These are phyloP conservation scores for Leptogaster cylindrica DNA, from an alignment of 2,888 invertebrate species.

Conservation along the genomic window DNA sequence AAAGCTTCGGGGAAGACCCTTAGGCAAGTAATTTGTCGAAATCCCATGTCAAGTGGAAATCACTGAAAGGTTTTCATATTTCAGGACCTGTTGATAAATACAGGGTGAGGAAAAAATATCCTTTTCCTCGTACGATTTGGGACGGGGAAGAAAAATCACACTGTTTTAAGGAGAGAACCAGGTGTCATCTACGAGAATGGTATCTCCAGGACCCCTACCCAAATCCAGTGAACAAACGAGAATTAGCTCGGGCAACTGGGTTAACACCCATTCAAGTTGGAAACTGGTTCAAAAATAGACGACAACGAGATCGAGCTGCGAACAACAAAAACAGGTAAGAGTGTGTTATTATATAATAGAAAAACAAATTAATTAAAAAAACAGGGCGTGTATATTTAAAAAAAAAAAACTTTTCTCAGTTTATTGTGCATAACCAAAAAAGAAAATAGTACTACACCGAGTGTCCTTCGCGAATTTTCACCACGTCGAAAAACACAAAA, in stretches of 20 bases:
- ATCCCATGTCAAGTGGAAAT: background rate
- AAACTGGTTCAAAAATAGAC: slow-evolving; percentile 91
- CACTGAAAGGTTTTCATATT: slow-evolving; percentile 1
- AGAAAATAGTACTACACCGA: too few relatives aligned
- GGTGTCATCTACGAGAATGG: slow-evolving; percentile 95
- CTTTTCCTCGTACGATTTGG: slow-evolving; percentile 90
- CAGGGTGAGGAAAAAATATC: slow-evolving; percentile 91
- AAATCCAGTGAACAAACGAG: slow-evolving; percentile 91
- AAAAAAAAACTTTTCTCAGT: too few relatives aligned
- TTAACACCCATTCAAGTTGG: slow-evolving; percentile 92
- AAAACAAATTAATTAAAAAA: too few relatives aligned
- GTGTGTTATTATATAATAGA: too few relatives aligned
- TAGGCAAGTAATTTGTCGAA: slow-evolving; percentile 63
- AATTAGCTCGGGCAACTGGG: slow-evolving; percentile 88
- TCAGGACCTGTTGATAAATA: slow-evolving; percentile 89
- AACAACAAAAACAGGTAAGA: slow-evolving; percentile 95
- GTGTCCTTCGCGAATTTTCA: too few relatives aligned
- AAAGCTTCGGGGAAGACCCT: slow-evolving; percentile 84
- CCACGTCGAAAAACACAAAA: too few relatives aligned
- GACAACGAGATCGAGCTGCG: slow-evolving; percentile 87
- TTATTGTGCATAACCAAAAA: too few relatives aligned
- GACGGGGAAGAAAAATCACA: slow-evolving; percentile 96
- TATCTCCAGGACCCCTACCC: slow-evolving; percentile 98
- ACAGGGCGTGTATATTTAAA: too few relatives aligned
- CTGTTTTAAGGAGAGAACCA: slow-evolving; percentile 94